These are phyloP conservation scores for Tipula lateralis DNA, from an alignment of 2,888 invertebrate genomes.

Conservation along the genomic window DNA sequence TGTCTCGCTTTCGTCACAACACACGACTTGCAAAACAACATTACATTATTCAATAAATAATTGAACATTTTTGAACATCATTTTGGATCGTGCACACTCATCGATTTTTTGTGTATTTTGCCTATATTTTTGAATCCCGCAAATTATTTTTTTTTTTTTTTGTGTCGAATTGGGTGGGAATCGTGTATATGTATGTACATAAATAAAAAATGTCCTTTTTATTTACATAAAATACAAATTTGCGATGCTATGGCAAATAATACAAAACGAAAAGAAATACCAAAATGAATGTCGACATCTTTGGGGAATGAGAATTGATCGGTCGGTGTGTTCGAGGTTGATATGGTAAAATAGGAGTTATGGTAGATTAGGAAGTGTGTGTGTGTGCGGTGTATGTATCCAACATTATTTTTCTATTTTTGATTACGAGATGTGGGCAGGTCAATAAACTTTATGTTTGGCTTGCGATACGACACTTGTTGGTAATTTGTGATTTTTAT, in stretches of 20 bases:
- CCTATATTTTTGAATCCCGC: neutral
- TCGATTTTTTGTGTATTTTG: neutral
- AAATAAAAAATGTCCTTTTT: neutral
- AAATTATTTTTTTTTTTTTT: neutral
- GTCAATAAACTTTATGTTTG: neutral
- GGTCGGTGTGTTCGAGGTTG: neutral
- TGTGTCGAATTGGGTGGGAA: neutral
- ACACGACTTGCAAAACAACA: neutral
- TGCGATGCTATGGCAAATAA: neutral
- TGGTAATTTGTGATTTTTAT: neutral
- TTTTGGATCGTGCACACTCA: neutral
- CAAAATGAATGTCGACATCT: neutral
- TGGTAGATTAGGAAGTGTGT: neutral
- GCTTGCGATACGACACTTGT: neutral
- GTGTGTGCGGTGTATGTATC: neutral
- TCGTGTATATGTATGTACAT: neutral
- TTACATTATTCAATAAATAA: neutral
- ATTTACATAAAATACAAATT: neutral
- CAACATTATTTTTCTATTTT: neutral
- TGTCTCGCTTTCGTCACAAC: too few relatives aligned
- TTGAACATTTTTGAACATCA: neutral
- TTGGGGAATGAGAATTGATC: neutral
- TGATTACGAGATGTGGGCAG: neutral
- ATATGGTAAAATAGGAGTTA: neutral
- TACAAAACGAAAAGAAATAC: neutral